phyloP scores from a whole-genome alignment of 2,888 invertebrate species.

The Agrotis segetum region DNA sequence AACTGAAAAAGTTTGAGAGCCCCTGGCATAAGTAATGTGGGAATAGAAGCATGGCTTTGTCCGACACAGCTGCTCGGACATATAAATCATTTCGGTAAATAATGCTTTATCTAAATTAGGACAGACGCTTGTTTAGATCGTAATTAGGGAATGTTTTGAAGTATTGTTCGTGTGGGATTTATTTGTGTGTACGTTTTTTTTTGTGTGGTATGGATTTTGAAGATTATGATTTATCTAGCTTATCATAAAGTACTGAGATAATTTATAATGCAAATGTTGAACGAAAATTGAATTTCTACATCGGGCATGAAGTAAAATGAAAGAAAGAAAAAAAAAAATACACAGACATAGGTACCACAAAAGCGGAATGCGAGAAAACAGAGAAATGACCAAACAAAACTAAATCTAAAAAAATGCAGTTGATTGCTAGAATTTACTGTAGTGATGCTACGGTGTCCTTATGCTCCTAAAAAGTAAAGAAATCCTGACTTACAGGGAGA shows the following conservation, averaged over 20 bases:
- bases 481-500: neutral
- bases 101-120: conserved; percentile 79
- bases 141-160: conserved; percentile 66
- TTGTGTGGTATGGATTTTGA: neutral
- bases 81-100: conserved; percentile 84
- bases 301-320: too few species aligned
- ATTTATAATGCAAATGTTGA: too few species aligned
- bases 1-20: too few species aligned
- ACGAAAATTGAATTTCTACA: too few species aligned
- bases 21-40: conserved; percentile 78
- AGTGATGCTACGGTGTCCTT: neutral
- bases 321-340: too few species aligned
- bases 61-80: conserved; percentile 78
- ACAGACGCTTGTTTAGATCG: conserved; percentile 73
- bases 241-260: too few species aligned
- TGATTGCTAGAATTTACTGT: too few species aligned
- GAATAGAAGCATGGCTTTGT: conserved; percentile 79
- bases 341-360: too few species aligned
- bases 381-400: too few species aligned
- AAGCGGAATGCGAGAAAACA: too few species aligned
- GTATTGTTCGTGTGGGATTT: conserved; percentile 14
- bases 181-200: neutral
- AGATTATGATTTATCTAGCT: too few species aligned
- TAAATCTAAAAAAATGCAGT: too few species aligned
- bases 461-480: conserved; percentile 3